phyloP scores from a whole-genome alignment of 2,888 invertebrate species.

The Epirrhoe alternata region DNA sequence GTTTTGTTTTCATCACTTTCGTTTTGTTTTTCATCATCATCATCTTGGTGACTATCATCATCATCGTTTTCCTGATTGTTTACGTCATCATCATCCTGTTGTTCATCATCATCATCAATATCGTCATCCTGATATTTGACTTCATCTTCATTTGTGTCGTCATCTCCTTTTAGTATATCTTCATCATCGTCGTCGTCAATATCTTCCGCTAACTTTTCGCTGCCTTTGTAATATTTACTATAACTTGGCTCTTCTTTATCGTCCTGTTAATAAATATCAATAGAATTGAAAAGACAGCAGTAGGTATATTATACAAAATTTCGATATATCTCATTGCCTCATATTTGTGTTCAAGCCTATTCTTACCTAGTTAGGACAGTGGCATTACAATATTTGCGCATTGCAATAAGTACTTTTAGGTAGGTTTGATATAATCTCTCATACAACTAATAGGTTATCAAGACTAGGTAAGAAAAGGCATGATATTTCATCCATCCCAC shows the following conservation, averaged over 20 bases:
- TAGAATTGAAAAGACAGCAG: neutral
- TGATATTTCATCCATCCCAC: constrained; percentile 40
- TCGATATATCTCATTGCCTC: neutral
- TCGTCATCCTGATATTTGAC: constrained; percentile 48
- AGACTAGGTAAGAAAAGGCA: neutral
- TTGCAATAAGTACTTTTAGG: too few relatives aligned
- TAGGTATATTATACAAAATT: neutral
- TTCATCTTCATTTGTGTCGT: constrained; percentile 49
- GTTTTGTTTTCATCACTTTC: constrained; percentile 43
- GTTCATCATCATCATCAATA: constrained; percentile 40
- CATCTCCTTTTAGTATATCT: constrained; percentile 42
- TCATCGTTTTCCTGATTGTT: constrained; percentile 42
- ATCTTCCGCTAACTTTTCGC: constrained; percentile 44
- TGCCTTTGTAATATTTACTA: constrained; percentile 50
- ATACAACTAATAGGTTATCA: neutral
- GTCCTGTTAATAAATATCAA: constrained; percentile 47
- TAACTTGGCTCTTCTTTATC: constrained; percentile 45
- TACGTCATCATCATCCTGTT: constrained; percentile 51
- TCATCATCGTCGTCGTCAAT: constrained; percentile 47
- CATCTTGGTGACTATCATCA: constrained; percentile 43
- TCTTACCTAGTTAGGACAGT: neutral
- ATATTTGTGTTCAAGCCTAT: neutral
- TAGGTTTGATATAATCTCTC: neutral
- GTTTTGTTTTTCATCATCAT: constrained; percentile 47
- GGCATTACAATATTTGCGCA: neutral